A percentile compares a stretch with the other conserved stretches of the same genome.
These are phyloP conservation scores for Brachionus plicatilis DNA, from an alignment of 1,140 invertebrate genomes.

Conservation along the genomic window DNA sequence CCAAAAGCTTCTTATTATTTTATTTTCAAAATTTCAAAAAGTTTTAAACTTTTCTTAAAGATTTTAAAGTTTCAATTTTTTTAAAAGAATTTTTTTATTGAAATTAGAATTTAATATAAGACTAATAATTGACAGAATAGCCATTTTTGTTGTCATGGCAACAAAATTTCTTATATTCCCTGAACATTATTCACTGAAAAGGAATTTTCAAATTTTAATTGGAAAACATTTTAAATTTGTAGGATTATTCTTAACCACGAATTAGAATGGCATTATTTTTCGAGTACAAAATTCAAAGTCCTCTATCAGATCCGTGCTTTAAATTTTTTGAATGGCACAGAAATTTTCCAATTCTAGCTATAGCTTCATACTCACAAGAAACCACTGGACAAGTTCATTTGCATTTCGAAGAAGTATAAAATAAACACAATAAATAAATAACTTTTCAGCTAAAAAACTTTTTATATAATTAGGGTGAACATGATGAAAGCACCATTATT, in stretches of 20 bases:
- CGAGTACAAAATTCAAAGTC: conserved; percentile 50
- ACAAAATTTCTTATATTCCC: not conserved
- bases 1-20: too few species aligned
- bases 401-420: conserved; percentile 74
- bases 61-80: too few species aligned
- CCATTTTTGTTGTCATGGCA: not conserved
- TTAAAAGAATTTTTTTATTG: not conserved
- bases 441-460: not conserved
- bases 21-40: too few species aligned
- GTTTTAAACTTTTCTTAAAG: too few species aligned
- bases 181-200: not conserved
- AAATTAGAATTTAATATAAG: not conserved
- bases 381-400: conserved; percentile 78
- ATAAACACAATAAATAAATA: not conserved
- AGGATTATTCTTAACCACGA: not conserved
- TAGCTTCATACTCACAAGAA: conserved; percentile 76
- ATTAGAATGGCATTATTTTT: conserved; percentile 53
- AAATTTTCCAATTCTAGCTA: conserved; percentile 70
- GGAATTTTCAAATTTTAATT: conserved; percentile 3
- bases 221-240: not conserved
- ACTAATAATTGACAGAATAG: not conserved
- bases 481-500: conserved; percentile 70
- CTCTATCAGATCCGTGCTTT: conserved; percentile 49
- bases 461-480: conserved; percentile 64
- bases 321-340: conserved; percentile 73